Base-by-base conservation (phyloP, 2,797 vertebrate species). In the Pempheris klunzingeri region DNA sequence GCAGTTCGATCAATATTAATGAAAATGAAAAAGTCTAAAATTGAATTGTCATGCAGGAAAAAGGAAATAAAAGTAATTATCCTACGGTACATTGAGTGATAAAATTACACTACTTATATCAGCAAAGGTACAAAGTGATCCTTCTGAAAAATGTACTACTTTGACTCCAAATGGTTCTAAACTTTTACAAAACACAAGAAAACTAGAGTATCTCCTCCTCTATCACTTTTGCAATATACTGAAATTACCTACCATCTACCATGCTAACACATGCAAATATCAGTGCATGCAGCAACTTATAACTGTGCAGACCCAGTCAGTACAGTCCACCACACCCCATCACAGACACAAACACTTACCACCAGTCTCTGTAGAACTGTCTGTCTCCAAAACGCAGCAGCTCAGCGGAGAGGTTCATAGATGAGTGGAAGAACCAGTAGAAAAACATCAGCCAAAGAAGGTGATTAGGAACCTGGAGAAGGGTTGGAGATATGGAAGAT, bases 401-500 rank as follows among this genome's bases (percentile, higher is more conserved):
- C 88, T 98, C 97, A 0, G 96, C 97, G 28, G 92, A 85, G 3
- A 96, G 96, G 59, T 98, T 98, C 89, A 98, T 87, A 38, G 95
- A 96, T 3, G 97, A 98, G 83, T 98, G 97, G 88, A 98, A 98
- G 90, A 97, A 96, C 91, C 92, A 97, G 89, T 98, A 98, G 93
- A 98, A 98, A 92, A 98, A 98, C 82, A 98, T 96, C 74, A 98
- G 91, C 97, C 97, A 98, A 88, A 98, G 94, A 71, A 98, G 81
- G 86, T 98, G 97, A 77, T 98, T 98, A 43, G 97, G 97, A 63
- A 98, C 97, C 97, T 98, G 86, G 7, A 15, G 30, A 50, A 11
- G 39, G 20, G 58, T 36, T 11, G 6, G 20, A 54, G 1, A 62
- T 20, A 52, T 28, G 5, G 20, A 26, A 44, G 26, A 30, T 4